Evolutionary conservation across 2,797 vertebrate species (phyloP).

Genomic region (Chelidonichthys spinosus): DNA sequence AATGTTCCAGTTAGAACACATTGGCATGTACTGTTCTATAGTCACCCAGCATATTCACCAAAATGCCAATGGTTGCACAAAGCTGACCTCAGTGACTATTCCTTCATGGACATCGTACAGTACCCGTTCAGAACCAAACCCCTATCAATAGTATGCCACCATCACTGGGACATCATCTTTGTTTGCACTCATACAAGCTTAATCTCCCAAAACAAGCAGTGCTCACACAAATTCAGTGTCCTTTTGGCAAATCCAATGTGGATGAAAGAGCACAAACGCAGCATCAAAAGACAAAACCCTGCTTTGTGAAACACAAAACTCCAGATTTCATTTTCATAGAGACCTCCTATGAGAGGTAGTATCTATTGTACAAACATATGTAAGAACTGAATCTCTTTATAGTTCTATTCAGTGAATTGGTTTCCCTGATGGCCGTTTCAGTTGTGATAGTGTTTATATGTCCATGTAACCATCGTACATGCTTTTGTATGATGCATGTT

Average conservation of each 20-base stretch:
- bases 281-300: not conserved
- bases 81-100: conserved; percentile 5
- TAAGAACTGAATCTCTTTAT: not conserved
- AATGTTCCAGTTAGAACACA: not conserved
- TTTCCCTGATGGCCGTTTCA: not conserved
- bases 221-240: conserved; percentile 1
- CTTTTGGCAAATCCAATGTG: conserved; percentile 10
- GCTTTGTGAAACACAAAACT: conserved; percentile 1
- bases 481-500: not conserved
- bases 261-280: conserved; percentile 14
- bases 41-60: not conserved
- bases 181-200: conserved; percentile 11
- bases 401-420: not conserved
- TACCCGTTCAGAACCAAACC: not conserved
- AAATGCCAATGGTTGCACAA: not conserved
- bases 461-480: not conserved
- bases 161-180: not conserved
- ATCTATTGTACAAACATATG: not conserved
- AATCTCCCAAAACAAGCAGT: not conserved
- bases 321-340: not conserved
- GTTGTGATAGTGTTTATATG: not conserved
- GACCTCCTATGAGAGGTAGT: not conserved
- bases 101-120: not conserved
- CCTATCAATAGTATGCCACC: conserved; percentile 4
- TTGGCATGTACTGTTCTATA: not conserved